These are phyloP conservation scores for Phragmatobia fuliginosa DNA, from an alignment of 2,888 invertebrate genomes.

Conservation along the genomic window DNA sequence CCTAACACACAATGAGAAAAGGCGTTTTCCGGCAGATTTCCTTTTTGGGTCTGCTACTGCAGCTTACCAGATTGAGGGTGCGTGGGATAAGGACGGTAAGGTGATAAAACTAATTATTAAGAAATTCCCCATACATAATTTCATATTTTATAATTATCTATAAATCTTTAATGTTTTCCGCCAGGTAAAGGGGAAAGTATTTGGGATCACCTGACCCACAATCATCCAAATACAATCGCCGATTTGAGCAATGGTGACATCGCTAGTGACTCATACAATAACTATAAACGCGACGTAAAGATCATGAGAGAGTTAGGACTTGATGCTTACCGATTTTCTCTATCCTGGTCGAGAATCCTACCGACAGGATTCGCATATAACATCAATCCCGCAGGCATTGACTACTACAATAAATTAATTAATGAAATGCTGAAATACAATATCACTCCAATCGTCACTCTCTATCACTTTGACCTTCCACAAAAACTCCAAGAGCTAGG, in stretches of 20 bases:
- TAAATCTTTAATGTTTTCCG: too few relatives aligned
- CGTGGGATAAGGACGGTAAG: slow-evolving; percentile 69
- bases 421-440: slow-evolving; percentile 85
- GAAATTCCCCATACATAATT: too few relatives aligned
- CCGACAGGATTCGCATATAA: slow-evolving; percentile 69
- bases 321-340: slow-evolving; percentile 82
- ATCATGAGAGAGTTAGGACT: slow-evolving; percentile 75
- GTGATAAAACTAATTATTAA: too few relatives aligned
- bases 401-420: slow-evolving; percentile 88
- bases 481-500: slow-evolving; percentile 82
- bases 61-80: slow-evolving; percentile 72
- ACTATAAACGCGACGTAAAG: slow-evolving; percentile 86
- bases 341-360: slow-evolving; percentile 82
- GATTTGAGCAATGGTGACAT: slow-evolving; percentile 85
- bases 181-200: slow-evolving; percentile 68
- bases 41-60: slow-evolving; percentile 71
- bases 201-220: slow-evolving; percentile 70
- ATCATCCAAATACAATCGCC: slow-evolving; percentile 54
- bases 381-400: slow-evolving; percentile 86
- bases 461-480: slow-evolving; percentile 85
- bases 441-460: slow-evolving; percentile 86
- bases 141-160: too few relatives aligned
- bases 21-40: slow-evolving; percentile 68
- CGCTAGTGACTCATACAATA: slow-evolving; percentile 87
- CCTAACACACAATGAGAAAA: slow-evolving; percentile 32